A percentile compares a stretch with the other conserved stretches of the same genome.
Conservation (phyloP, 2,113 vertebrate species). For the Hippocampus barbouri region DNA sequence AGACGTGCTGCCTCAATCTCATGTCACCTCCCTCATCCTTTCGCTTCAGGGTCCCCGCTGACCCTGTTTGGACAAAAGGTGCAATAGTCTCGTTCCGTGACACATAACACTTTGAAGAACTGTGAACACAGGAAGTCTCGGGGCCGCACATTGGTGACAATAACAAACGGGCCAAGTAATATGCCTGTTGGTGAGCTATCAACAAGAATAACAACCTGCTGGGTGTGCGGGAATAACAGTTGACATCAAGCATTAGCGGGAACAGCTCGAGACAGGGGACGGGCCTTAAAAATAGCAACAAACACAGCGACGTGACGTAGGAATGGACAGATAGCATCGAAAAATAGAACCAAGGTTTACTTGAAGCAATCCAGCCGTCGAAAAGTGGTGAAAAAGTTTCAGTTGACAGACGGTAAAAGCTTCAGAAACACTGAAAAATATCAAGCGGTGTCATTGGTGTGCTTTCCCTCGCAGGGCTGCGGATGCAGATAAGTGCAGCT, state of each 20-base stretch:
- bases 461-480: conserved; percentile 14
- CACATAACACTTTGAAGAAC: conserved; percentile 54
- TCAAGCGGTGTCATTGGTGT: conserved; percentile 26
- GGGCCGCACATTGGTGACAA: conserved; percentile 61
- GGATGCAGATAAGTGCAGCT: conserved; percentile 21
- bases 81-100: conserved; percentile 55
- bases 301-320: background rate
- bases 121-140: conserved; percentile 54
- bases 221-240: conserved; percentile 47
- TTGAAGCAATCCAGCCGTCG: conserved; percentile 12
- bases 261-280: conserved; percentile 29
- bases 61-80: conserved; percentile 47
- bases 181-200: conserved; percentile 63
- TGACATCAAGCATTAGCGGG: conserved; percentile 46
- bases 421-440: background rate
- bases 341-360: conserved; percentile 21
- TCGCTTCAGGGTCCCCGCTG: conserved; percentile 43
- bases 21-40: conserved; percentile 8
- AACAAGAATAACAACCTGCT: conserved; percentile 61
- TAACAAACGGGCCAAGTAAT: conserved; percentile 52
- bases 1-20: conserved; percentile 54
- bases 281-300: conserved; percentile 36
- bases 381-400: conserved; percentile 24
- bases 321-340: conserved; percentile 8
- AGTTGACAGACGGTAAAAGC: conserved; percentile 21